Evolutionary conservation across 1,140 invertebrate genomes (phyloP).

Genomic region (Brachionus rubens): DNA sequence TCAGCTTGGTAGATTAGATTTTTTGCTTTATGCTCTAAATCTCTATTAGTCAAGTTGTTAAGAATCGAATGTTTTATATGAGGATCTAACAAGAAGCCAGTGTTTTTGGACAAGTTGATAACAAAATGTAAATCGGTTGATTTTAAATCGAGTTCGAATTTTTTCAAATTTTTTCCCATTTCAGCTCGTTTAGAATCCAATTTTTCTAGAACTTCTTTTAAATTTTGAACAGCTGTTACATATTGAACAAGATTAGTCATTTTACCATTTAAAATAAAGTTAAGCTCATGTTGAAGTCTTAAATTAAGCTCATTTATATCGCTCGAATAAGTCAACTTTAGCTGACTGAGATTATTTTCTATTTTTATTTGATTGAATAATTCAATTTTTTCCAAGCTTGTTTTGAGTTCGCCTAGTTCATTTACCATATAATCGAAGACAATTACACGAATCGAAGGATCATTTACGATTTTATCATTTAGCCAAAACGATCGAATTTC

Average conservation of each 20-base stretch:
- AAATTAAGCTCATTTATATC: not conserved
- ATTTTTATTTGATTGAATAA: conserved; percentile 9
- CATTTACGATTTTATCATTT: conserved; percentile 1
- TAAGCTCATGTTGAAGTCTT: not conserved
- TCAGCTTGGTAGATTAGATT: conserved; percentile 9
- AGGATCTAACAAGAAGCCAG: not conserved
- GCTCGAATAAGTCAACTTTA: not conserved
- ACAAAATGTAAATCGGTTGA: not conserved
- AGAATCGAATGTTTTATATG: not conserved
- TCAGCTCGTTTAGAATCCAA: not conserved
- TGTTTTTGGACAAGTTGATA: not conserved
- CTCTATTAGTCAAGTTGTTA: conserved; percentile 2
- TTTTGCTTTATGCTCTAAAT: not conserved
- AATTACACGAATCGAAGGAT: not conserved
- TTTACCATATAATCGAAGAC: not conserved
- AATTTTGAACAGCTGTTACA: not conserved
- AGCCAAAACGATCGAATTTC: not conserved
- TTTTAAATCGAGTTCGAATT: conserved; percentile 11
- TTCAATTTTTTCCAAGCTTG: not conserved
- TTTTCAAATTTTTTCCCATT: not conserved
- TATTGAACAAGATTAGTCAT: not conserved
- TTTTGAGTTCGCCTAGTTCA: not conserved
- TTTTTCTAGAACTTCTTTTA: not conserved
- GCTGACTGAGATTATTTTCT: not conserved
- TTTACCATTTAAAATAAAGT: not conserved